Conservation (phyloP, 2,888 invertebrate genomes). For the Taphrorychus bicolor region DNA sequence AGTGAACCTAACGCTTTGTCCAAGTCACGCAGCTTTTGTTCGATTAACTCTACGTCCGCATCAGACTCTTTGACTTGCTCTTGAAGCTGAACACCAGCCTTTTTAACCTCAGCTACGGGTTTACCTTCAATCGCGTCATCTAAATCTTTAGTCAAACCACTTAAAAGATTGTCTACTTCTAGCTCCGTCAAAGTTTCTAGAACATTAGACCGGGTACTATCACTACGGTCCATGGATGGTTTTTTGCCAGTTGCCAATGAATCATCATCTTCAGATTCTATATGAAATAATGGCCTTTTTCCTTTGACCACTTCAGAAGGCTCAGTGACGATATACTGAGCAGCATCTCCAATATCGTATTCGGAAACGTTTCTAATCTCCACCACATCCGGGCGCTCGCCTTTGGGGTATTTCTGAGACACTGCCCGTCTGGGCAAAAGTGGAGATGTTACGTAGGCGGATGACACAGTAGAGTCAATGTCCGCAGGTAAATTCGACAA, state of each 20-base stretch:
- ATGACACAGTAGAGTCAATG: conserved; percentile 29
- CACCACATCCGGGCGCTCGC: conserved; percentile 54
- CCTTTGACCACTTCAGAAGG: conserved; percentile 25
- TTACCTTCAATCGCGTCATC: conserved; percentile 39
- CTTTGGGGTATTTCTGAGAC: conserved; percentile 54
- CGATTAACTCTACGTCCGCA: conserved; percentile 54
- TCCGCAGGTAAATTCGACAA: conserved; percentile 46
- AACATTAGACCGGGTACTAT: conserved; percentile 52
- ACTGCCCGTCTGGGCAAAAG: conserved; percentile 54
- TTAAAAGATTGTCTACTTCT: conserved; percentile 49
- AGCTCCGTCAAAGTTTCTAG: conserved; percentile 52
- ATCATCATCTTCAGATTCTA: conserved; percentile 60
- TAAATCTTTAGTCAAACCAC: conserved; percentile 46
- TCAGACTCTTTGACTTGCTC: conserved; percentile 47
- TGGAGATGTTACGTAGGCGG: conserved; percentile 56
- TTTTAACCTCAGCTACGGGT: conserved; percentile 24
- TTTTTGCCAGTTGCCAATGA: conserved; percentile 36
- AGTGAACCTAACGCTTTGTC: conserved; percentile 58
- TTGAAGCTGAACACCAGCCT: conserved; percentile 36
- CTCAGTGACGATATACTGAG: conserved; percentile 47
- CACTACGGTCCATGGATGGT: conserved; percentile 44
- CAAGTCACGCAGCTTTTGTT: conserved; percentile 57
- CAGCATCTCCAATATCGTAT: conserved; percentile 47
- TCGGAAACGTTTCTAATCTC: conserved; percentile 54
- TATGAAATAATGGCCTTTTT: conserved; percentile 59